Evolutionary conservation across 2,113 vertebrate genomes (phyloP).

Genomic region (human): DNA sequence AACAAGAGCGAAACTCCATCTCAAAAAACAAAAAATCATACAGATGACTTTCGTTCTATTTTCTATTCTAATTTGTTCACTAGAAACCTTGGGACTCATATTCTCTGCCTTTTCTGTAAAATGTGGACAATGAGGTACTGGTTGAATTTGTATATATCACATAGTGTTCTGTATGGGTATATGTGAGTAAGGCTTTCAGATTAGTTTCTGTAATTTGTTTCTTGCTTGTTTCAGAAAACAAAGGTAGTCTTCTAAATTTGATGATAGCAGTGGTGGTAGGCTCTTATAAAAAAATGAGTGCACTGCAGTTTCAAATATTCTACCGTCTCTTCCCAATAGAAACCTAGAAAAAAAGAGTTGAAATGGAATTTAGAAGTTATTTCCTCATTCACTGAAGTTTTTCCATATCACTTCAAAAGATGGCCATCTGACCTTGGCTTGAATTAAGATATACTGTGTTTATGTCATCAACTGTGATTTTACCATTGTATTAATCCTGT

Average conservation of each 20-base stretch:
- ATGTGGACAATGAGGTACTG: background rate
- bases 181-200: background rate
- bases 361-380: background rate
- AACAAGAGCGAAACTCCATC: too few relatives aligned
- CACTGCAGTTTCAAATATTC: background rate
- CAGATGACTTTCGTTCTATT: background rate
- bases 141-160: background rate
- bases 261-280: background rate
- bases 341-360: background rate
- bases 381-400: background rate
- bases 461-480: background rate
- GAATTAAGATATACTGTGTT: background rate
- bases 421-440: background rate
- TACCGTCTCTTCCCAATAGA: background rate
- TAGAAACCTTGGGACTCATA: background rate
- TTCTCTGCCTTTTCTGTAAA: background rate
- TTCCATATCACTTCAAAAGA: background rate
- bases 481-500: background rate
- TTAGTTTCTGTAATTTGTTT: background rate
- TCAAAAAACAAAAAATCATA: background rate
- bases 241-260: background rate
- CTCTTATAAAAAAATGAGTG: background rate
- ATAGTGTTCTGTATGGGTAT: background rate
- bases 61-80: background rate
- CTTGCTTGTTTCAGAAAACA: background rate